These are phyloP conservation scores for Amphiura filiformis DNA, from an alignment of 35 echinoderm and acorn worm genomes.

Conservation along the genomic window DNA sequence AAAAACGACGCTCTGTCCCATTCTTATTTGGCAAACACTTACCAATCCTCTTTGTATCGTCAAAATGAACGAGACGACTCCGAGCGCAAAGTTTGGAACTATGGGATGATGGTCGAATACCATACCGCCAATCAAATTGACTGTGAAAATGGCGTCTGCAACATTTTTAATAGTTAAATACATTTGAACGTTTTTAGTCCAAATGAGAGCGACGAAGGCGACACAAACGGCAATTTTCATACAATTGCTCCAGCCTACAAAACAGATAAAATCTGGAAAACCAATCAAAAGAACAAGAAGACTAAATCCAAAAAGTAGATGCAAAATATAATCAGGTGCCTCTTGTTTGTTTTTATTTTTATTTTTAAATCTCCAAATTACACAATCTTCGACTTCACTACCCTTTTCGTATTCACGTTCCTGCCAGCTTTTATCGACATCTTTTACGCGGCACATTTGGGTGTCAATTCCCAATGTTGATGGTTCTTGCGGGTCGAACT, in stretches of 20 bases:
- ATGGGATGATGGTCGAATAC: neutral
- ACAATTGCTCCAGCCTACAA: neutral
- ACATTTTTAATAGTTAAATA: neutral
- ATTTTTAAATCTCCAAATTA: no score
- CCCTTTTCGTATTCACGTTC: no score
- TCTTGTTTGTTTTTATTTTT: no score
- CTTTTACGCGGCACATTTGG: no score
- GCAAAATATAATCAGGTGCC: no score
- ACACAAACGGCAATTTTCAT: neutral
- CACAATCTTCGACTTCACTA: no score
- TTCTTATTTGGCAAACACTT: neutral
- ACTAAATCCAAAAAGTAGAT: no score
- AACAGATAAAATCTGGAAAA: no score
- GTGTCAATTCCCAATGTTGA: no score
- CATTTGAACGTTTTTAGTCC: neutral
- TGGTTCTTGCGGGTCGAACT: no score
- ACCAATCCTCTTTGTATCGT: neutral
- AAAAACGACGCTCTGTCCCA: neutral
- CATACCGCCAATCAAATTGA: neutral
- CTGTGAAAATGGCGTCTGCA: neutral
- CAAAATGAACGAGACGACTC: neutral
- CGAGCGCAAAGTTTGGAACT: neutral
- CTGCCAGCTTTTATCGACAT: no score
- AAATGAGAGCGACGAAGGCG: neutral
- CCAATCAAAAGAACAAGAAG: no score